Evolutionary conservation across 2,797 vertebrate species (phyloP).

Genomic region (Diplodus sargus): DNA sequence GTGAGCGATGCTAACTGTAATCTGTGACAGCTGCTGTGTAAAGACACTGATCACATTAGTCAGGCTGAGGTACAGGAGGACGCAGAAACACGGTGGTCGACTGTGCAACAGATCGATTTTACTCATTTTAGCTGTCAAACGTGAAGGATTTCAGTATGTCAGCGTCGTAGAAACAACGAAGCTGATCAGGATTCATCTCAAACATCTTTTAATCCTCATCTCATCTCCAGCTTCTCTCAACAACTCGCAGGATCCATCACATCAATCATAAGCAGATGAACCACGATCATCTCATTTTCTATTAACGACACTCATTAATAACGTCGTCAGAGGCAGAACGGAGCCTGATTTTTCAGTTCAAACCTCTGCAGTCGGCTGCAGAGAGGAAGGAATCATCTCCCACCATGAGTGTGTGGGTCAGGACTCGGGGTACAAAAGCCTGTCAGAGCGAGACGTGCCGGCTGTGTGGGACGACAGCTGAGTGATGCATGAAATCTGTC

Average conservation of each 20-base stretch:
- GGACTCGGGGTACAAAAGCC: background rate
- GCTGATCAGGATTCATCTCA: background rate
- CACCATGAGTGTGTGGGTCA: conserved; percentile 14
- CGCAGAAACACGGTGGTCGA: background rate
- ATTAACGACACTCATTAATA: background rate
- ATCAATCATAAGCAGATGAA: too few relatives aligned
- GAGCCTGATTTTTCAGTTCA: background rate
- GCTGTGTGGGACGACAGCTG: conserved; percentile 18
- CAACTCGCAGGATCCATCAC: too few relatives aligned
- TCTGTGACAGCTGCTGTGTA: background rate
- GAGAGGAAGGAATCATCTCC: background rate
- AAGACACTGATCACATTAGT: background rate
- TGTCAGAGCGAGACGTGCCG: background rate
- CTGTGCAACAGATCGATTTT: background rate
- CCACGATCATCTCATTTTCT: background rate
- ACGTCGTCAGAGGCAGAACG: background rate
- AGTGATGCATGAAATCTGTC: conserved; percentile 1
- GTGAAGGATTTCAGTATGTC: background rate
- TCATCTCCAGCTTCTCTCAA: background rate
- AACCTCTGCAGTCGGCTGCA: background rate
- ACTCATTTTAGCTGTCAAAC: background rate
- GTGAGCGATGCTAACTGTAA: background rate
- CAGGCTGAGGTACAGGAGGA: background rate
- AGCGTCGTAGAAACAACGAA: too few relatives aligned
- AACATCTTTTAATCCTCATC: too few relatives aligned